Percentiles rank a stretch among this genome's conserved stretches.
Conservation (phyloP, 2,113 vertebrate genomes). For the Corynorhinus townsendii region DNA sequence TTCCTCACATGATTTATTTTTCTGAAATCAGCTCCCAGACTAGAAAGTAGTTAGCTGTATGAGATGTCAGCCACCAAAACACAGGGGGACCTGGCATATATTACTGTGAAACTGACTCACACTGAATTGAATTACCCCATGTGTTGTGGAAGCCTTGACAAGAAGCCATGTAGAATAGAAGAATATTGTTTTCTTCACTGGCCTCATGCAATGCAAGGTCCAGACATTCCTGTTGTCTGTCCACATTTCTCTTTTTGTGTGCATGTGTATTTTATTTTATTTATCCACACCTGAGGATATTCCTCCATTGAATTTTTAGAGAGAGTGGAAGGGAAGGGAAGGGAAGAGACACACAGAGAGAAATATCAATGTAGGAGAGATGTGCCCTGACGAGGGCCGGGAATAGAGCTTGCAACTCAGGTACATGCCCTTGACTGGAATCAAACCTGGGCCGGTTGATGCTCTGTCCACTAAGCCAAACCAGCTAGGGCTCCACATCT, state of each 20-base stretch:
- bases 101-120: not conserved
- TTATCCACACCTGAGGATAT: too few relatives aligned
- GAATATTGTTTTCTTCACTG: not conserved
- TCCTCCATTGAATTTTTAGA: too few relatives aligned
- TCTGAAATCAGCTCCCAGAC: not conserved
- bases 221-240: not conserved
- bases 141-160: not conserved
- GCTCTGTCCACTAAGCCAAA: too few relatives aligned
- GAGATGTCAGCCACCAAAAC: not conserved
- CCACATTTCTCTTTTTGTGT: not conserved
- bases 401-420: too few relatives aligned
- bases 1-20: conserved; percentile 4
- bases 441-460: too few relatives aligned
- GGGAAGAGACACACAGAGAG: too few relatives aligned
- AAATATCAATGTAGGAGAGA: too few relatives aligned
- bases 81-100: not conserved
- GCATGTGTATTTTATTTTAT: too few relatives aligned
- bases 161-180: not conserved
- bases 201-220: not conserved
- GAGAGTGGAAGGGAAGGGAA: too few relatives aligned
- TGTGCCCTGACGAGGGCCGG: too few relatives aligned
- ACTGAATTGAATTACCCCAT: not conserved
- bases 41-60: conserved; percentile 1
- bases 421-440: too few relatives aligned
- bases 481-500: not conserved